These are phyloP conservation scores for Zeus faber DNA, from an alignment of 2,113 vertebrate species.

Conservation along the genomic window DNA sequence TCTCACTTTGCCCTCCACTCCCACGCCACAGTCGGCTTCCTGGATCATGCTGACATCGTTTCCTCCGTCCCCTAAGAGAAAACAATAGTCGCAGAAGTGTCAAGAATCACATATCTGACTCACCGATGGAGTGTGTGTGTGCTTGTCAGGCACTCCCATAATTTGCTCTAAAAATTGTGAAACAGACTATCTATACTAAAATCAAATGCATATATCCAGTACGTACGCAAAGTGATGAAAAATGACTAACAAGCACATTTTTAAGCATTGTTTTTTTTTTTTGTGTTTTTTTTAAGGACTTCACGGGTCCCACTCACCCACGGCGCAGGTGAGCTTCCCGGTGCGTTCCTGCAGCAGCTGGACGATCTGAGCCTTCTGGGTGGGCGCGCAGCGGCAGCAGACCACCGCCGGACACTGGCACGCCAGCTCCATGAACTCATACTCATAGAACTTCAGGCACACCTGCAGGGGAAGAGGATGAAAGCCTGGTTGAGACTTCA, in stretches of 20 bases:
- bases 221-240: no score
- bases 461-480: no score
- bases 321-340: conserved; percentile 91
- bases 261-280: no score
- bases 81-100: conserved; percentile 60
- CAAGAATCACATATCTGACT: conserved; percentile 50
- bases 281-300: no score
- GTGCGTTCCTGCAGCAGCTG: conserved; percentile 92
- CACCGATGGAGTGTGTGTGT: background rate
- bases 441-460: conserved; percentile 95
- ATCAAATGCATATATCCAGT: no score
- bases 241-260: no score
- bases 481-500: no score
- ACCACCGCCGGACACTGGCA: conserved; percentile 95
- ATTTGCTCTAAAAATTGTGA: no score
- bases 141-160: no score
- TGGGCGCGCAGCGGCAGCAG: conserved; percentile 93
- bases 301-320: conserved; percentile 84
- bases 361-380: conserved; percentile 96
- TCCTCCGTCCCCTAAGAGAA: conserved; percentile 90
- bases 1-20: conserved; percentile 97
- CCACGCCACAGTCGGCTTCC: conserved; percentile 97
- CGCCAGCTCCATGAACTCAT: conserved; percentile 96
- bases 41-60: conserved; percentile 99
- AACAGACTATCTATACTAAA: no score